These are phyloP conservation scores for Scyliorhinus canicula DNA, from an alignment of 2,797 vertebrate species.

Conservation along the genomic window DNA sequence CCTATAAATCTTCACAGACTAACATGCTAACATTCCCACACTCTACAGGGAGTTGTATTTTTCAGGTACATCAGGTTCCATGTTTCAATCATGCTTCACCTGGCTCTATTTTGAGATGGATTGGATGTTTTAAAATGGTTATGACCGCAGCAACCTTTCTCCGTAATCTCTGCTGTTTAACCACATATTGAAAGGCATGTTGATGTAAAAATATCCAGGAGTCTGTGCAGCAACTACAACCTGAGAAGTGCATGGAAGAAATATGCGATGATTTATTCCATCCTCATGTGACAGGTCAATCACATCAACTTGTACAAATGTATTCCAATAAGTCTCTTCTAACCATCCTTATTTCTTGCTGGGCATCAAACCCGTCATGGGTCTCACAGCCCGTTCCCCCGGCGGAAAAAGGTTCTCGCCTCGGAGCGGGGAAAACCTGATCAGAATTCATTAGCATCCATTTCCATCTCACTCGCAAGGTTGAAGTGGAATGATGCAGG, in stretches of 20 bases:
- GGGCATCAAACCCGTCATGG: no score
- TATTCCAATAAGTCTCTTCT: background rate
- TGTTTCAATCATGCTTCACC: background rate
- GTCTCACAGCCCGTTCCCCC: no score
- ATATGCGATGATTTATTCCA: background rate
- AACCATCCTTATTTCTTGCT: no score
- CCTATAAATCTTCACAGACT: background rate
- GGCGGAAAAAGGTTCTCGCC: no score
- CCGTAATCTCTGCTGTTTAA: constrained; percentile 51
- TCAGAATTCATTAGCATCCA: no score
- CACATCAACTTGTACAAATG: background rate
- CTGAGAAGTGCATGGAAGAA: constrained; percentile 41
- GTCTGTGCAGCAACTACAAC: constrained; percentile 51
- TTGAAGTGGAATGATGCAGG: no score
- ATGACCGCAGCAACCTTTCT: constrained; percentile 53
- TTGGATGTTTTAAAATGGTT: constrained; percentile 45
- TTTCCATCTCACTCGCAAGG: no score
- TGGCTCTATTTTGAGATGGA: background rate
- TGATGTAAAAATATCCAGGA: constrained; percentile 56
- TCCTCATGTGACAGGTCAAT: background rate
- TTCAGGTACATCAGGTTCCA: background rate
- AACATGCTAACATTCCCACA: background rate
- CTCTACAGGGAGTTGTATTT: background rate
- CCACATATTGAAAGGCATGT: constrained; percentile 47
- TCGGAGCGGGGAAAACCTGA: no score